These are phyloP conservation scores for Percopsis omiscomaycus DNA, from an alignment of 2,797 vertebrate species.

Conservation along the genomic window DNA sequence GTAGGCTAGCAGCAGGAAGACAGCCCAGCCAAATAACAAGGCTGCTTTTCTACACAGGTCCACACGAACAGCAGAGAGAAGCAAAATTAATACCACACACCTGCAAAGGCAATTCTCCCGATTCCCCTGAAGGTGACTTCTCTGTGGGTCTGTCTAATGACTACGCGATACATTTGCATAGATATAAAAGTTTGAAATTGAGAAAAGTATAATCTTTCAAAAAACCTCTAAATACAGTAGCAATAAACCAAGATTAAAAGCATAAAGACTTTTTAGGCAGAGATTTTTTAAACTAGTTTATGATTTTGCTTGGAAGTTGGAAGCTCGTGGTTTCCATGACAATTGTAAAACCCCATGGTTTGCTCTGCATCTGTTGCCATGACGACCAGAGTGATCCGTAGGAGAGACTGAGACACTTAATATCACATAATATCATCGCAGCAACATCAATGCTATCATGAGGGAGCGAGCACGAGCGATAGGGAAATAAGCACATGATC, in stretches of 20 bases:
- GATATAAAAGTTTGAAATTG: neutral
- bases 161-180: neutral
- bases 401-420: constrained; percentile 24
- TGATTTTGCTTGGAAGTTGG: constrained; percentile 33
- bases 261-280: too few relatives aligned
- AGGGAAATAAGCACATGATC: neutral
- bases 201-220: too few relatives aligned
- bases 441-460: constrained; percentile 29
- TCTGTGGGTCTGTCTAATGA: neutral
- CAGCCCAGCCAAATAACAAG: constrained; percentile 92
- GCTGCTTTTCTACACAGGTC: constrained; percentile 85
- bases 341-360: constrained; percentile 49
- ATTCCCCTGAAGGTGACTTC: constrained; percentile 5
- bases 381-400: constrained; percentile 56
- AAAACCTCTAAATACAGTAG: too few relatives aligned
- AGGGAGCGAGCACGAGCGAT: neutral
- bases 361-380: constrained; percentile 67
- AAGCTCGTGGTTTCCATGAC: constrained; percentile 61
- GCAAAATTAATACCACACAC: constrained; percentile 19
- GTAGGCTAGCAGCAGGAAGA: constrained; percentile 95
- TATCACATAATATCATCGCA: constrained; percentile 34
- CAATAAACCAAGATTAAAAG: neutral
- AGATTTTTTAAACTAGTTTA: neutral
- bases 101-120: constrained; percentile 2
- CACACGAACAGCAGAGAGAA: constrained; percentile 21